phyloP scores from a whole-genome alignment of 2,113 vertebrate species.

The Arothron firmamentum region DNA sequence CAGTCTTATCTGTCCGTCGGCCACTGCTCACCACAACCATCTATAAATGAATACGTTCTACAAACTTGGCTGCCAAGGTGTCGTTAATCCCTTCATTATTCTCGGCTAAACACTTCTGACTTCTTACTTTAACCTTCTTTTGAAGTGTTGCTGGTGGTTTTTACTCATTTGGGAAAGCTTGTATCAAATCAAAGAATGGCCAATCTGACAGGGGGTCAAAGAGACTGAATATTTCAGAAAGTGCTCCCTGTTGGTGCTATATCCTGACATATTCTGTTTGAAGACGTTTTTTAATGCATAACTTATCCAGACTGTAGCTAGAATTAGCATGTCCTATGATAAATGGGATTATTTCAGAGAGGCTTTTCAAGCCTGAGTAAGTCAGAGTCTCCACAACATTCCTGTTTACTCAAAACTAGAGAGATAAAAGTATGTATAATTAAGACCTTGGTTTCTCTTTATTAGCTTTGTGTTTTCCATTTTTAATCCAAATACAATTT shows the following conservation, averaged over 20 bases:
- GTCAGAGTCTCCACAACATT: conserved; percentile 4
- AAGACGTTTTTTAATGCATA: conserved; percentile 42
- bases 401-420: not conserved
- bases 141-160: conserved; percentile 46
- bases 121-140: conserved; percentile 55
- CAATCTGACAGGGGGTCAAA: conserved; percentile 37
- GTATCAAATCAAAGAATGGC: conserved; percentile 50
- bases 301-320: conserved; percentile 26
- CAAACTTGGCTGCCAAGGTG: conserved; percentile 58
- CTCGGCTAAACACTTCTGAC: conserved; percentile 72
- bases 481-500: too few species aligned
- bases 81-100: conserved; percentile 72
- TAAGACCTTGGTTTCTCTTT: not conserved
- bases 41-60: conserved; percentile 76
- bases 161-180: conserved; percentile 65
- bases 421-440: conserved; percentile 21
- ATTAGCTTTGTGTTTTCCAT: not conserved
- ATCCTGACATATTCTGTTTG: conserved; percentile 57
- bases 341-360: conserved; percentile 41
- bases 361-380: conserved; percentile 25
- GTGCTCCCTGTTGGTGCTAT: conserved; percentile 25
- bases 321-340: conserved; percentile 45
- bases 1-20: conserved; percentile 42
- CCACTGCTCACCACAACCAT: conserved; percentile 44
- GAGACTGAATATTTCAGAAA: conserved; percentile 53